phyloP scores from a whole-genome alignment of 2,797 vertebrate species.

The Xenentodon cancila region DNA sequence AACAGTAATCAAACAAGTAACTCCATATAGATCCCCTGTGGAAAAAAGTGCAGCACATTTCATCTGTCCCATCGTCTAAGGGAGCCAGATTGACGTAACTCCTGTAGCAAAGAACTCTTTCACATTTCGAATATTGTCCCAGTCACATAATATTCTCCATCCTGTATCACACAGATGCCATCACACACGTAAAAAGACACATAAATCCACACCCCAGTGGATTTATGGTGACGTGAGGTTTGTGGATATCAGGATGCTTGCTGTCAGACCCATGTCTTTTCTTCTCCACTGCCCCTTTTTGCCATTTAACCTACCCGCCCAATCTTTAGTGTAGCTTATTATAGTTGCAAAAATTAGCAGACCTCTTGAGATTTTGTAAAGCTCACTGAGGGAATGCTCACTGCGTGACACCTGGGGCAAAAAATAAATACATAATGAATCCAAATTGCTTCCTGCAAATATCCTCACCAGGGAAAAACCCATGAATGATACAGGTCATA shows the following conservation, averaged over 20 bases:
- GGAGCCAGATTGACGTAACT: constrained; percentile 84
- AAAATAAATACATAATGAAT: not conserved
- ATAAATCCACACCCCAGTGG: constrained; percentile 80
- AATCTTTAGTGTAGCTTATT: constrained; percentile 24
- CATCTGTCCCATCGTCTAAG: constrained; percentile 87
- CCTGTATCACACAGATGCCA: constrained; percentile 72
- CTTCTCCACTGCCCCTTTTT: constrained; percentile 28
- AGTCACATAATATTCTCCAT: constrained; percentile 68
- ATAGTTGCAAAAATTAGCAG: constrained; percentile 39
- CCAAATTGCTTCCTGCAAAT: not conserved
- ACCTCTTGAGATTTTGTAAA: constrained; percentile 40
- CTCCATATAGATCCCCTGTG: constrained; percentile 55
- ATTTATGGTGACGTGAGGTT: constrained; percentile 82
- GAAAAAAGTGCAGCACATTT: constrained; percentile 61
- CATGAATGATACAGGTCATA: constrained; percentile 39
- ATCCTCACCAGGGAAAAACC: constrained; percentile 35
- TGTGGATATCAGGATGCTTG: constrained; percentile 72
- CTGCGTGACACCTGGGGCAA: not conserved
- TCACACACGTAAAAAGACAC: constrained; percentile 62
- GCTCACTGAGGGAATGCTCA: constrained; percentile 58
- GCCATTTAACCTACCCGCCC: constrained; percentile 9
- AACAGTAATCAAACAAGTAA: not conserved
- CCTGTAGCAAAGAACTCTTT: constrained; percentile 59
- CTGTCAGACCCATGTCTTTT: constrained; percentile 56
- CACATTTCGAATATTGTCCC: constrained; percentile 68